Conservation (phyloP, 2,113 vertebrate genomes). For the Paramormyrops kingsleyae region DNA sequence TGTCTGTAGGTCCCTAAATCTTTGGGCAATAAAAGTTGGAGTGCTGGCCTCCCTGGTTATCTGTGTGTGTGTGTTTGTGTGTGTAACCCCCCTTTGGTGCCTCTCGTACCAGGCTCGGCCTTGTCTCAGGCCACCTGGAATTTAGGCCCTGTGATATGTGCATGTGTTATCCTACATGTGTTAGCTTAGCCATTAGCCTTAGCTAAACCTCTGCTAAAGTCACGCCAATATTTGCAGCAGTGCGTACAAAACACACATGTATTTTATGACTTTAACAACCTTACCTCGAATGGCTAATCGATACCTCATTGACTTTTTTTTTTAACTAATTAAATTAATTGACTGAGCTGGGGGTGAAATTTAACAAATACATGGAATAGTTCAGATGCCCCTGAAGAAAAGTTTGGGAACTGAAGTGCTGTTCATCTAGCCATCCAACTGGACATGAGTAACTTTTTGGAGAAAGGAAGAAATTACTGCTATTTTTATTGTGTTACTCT, state of each 20-base stretch:
- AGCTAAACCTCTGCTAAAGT: background rate
- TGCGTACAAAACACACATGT: background rate
- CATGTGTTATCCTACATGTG: too few relatives aligned
- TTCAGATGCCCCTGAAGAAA: background rate
- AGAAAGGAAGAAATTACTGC: background rate
- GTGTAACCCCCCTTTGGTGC: too few relatives aligned
- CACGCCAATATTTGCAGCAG: background rate
- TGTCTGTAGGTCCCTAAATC: too few relatives aligned
- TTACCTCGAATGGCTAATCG: background rate
- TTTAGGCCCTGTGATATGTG: too few relatives aligned
- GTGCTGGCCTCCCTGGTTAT: too few relatives aligned
- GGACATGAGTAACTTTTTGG: background rate
- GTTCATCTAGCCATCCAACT: background rate
- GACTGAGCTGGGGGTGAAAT: background rate
- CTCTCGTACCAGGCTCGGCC: too few relatives aligned
- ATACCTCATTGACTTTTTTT: background rate
- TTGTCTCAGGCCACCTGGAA: too few relatives aligned
- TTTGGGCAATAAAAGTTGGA: too few relatives aligned
- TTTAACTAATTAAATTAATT: background rate
- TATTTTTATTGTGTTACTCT: background rate
- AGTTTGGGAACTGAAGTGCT: background rate
- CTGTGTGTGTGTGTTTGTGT: too few relatives aligned
- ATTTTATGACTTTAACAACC: background rate
- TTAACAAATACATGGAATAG: background rate
- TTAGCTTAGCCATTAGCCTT: background rate